Percentiles rank a stretch among this genome's conserved stretches.
phyloP scores from a whole-genome alignment of 2,113 vertebrate genomes.

The Plestiodon gilberti region DNA sequence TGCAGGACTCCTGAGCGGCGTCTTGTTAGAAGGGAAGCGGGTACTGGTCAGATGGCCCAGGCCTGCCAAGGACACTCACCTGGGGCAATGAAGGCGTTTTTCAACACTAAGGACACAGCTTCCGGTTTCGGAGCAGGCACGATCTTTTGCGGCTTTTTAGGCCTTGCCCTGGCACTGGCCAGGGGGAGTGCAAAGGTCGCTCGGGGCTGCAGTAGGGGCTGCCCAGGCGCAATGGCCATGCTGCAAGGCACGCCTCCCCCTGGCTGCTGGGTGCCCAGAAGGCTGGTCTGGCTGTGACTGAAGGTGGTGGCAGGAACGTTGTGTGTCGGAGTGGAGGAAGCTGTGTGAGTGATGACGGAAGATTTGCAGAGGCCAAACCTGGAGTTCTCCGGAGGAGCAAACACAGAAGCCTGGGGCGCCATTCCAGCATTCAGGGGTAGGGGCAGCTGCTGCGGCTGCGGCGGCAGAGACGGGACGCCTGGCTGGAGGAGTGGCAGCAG shows the following conservation, averaged over 20 bases:
- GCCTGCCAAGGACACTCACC: conserved; percentile 65
- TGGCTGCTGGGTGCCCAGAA: conserved; percentile 70
- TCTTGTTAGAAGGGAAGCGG: too few species aligned
- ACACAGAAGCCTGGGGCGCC: conserved; percentile 50
- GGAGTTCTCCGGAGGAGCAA: conserved; percentile 61
- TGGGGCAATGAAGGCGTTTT: conserved; percentile 76
- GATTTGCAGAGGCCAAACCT: conserved; percentile 72
- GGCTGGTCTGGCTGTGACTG: conserved; percentile 81
- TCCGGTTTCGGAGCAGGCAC: conserved; percentile 84
- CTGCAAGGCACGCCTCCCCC: conserved; percentile 63
- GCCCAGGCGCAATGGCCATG: conserved; percentile 64
- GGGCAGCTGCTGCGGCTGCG: conserved; percentile 30
- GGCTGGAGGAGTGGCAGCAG: conserved; percentile 68
- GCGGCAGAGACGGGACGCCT: conserved; percentile 8
- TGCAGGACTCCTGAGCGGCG: too few species aligned
- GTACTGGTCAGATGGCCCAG: too few species aligned
- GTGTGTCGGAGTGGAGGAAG: conserved; percentile 81
- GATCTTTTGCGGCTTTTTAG: conserved; percentile 83
- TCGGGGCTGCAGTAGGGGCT: conserved; percentile 79
- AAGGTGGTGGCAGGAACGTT: conserved; percentile 83
- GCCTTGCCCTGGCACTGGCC: conserved; percentile 75
- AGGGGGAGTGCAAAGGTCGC: conserved; percentile 80
- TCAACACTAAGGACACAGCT: conserved; percentile 77
- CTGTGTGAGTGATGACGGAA: conserved; percentile 84
- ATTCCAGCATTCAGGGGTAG: conserved; percentile 63